Conservation (phyloP, 1,140 invertebrate species). For the Oppia nitens region DNA sequence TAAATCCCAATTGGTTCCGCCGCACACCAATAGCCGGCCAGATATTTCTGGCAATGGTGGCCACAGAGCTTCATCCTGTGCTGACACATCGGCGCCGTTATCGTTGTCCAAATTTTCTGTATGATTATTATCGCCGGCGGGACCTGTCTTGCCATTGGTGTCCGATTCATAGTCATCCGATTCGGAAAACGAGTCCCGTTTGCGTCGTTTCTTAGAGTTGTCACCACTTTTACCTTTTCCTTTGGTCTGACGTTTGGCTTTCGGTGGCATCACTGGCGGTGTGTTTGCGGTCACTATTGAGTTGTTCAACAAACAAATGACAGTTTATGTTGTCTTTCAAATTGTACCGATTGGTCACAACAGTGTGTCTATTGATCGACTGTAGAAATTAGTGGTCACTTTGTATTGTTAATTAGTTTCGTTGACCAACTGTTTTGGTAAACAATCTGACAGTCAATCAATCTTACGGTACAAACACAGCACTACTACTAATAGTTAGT, state of each 20-base stretch:
- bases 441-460: too few relatives aligned
- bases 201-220: background rate
- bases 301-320: too few relatives aligned
- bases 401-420: too few relatives aligned
- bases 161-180: slow-evolving; percentile 6
- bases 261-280: slow-evolving; percentile 2
- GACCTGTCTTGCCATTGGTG: background rate
- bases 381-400: too few relatives aligned
- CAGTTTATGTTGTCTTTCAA: too few relatives aligned
- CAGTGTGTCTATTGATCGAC: too few relatives aligned
- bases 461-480: too few relatives aligned
- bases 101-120: background rate
- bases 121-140: background rate
- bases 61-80: slow-evolving; percentile 2
- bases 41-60: background rate
- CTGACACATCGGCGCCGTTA: background rate
- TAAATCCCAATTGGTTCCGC: slow-evolving; percentile 50
- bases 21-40: slow-evolving; percentile 39
- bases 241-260: background rate
- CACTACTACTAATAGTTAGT: too few relatives aligned
- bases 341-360: too few relatives aligned
- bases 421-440: too few relatives aligned
- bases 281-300: background rate
- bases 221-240: background rate
- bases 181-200: background rate